A percentile compares a stretch with the other conserved stretches of the same genome.
These are phyloP conservation scores for Cancer borealis DNA, from an alignment of 2,888 invertebrate genomes.

Conservation along the genomic window DNA sequence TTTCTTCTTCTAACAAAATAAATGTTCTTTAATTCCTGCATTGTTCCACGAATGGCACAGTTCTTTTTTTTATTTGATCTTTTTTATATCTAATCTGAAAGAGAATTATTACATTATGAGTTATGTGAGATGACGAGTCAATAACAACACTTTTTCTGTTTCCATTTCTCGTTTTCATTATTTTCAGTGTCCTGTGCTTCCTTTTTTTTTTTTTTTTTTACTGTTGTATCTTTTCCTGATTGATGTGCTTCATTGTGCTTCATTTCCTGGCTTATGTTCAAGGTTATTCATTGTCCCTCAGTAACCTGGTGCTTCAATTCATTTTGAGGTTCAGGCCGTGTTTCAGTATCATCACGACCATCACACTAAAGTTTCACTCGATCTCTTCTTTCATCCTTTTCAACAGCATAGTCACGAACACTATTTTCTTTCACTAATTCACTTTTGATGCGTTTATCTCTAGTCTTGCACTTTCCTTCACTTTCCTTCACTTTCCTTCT, in stretches of 20 bases:
- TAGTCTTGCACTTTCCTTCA: not conserved
- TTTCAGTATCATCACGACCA: not conserved
- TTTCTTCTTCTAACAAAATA: not conserved
- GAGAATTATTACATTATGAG: not conserved
- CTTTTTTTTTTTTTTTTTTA: not conserved
- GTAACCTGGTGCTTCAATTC: not conserved
- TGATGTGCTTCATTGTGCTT: not conserved
- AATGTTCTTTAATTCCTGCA: not conserved
- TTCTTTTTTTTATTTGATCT: not conserved
- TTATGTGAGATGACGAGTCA: not conserved
- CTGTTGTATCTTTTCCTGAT: not conserved
- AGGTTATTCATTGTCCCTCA: not conserved
- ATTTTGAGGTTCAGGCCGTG: not conserved
- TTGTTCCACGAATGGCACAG: not conserved
- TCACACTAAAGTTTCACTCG: slow-evolving; percentile 17
- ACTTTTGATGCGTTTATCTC: not conserved
- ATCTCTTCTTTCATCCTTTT: not conserved
- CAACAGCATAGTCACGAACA: slow-evolving; percentile 11
- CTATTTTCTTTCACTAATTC: not conserved
- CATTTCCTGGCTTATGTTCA: not conserved
- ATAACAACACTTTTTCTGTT: not conserved
- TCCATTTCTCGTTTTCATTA: not conserved
- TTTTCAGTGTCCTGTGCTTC: slow-evolving; percentile 31
- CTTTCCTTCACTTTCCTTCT: not conserved
- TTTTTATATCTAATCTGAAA: not conserved